Conservation (phyloP, 1,140 invertebrate genomes). For the Rhyzopertha dominica region DNA sequence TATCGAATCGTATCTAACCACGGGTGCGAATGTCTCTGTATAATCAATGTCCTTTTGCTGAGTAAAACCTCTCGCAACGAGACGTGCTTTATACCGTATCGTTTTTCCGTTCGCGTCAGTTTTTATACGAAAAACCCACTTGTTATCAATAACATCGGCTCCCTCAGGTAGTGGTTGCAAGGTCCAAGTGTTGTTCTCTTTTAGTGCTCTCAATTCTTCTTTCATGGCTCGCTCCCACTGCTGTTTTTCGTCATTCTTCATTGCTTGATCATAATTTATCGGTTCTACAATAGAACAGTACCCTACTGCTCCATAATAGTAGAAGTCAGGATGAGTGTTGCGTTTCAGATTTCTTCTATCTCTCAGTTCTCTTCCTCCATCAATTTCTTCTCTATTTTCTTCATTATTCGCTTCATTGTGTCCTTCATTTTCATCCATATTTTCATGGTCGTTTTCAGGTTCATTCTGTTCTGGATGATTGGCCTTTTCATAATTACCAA, state of each 20-base stretch:
- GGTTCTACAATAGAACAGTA: slow-evolving; percentile 8
- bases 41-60: slow-evolving; percentile 42
- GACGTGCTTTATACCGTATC: slow-evolving; percentile 35
- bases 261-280: slow-evolving; percentile 10
- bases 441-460: neutral
- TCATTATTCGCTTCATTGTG: slow-evolving; percentile 2
- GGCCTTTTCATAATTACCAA: neutral
- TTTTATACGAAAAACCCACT: slow-evolving; percentile 40
- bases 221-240: slow-evolving; percentile 16
- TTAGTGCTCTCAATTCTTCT: slow-evolving; percentile 13
- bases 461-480: neutral
- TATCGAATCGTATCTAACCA: slow-evolving; percentile 38
- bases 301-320: neutral
- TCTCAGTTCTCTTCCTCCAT: neutral
- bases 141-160: slow-evolving; percentile 28
- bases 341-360: too few species aligned
- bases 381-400: neutral
- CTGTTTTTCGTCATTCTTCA: slow-evolving; percentile 1
- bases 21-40: slow-evolving; percentile 42
- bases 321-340: too few species aligned
- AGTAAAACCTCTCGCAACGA: slow-evolving; percentile 43
- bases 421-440: slow-evolving; percentile 1
- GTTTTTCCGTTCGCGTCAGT: slow-evolving; percentile 17
- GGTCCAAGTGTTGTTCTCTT: slow-evolving; percentile 10
- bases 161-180: too few species aligned